Evolutionary conservation across 2,797 vertebrate species (phyloP).

Genomic region (Anguilla marmorata): DNA sequence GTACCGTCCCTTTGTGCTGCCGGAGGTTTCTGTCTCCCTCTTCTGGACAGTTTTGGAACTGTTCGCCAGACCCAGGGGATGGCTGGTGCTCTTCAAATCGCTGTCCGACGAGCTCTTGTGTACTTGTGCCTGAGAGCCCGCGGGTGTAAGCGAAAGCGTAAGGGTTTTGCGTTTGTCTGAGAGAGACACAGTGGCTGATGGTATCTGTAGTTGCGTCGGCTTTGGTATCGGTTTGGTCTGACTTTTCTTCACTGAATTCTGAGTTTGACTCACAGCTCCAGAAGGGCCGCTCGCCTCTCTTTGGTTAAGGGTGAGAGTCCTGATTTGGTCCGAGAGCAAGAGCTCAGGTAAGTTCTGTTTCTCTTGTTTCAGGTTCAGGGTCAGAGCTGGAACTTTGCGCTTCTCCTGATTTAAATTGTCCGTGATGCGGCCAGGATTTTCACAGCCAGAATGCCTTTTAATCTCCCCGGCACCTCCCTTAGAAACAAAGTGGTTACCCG

Average conservation of each 20-base stretch:
- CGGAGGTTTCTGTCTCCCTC: conserved; percentile 29
- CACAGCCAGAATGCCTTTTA: conserved; percentile 22
- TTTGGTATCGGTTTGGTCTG: conserved; percentile 42
- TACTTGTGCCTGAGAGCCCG: conserved; percentile 39
- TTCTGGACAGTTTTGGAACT: conserved; percentile 35
- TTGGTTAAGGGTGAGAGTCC: conserved; percentile 46
- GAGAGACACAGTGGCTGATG: conserved; percentile 54
- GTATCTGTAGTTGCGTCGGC: conserved; percentile 56
- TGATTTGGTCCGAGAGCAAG: conserved; percentile 49
- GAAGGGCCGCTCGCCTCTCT: conserved; percentile 38
- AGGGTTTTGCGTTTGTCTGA: conserved; percentile 71
- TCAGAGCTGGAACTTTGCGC: not conserved
- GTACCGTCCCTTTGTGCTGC: conserved; percentile 14
- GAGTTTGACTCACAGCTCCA: not conserved
- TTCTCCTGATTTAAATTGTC: conserved; percentile 39
- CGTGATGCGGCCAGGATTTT: conserved; percentile 35
- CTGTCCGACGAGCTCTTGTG: conserved; percentile 11
- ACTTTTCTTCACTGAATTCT: not conserved
- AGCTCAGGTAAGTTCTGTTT: conserved; percentile 38
- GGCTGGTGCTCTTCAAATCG: conserved; percentile 21
- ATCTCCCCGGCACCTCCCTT: conserved; percentile 31
- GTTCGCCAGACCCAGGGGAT: not conserved
- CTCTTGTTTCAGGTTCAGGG: conserved; percentile 32
- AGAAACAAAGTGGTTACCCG: conserved; percentile 21
- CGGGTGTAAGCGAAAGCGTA: conserved; percentile 63